A percentile compares a stretch with the other conserved stretches of the same genome.
Evolutionary conservation across 37 sponge, comb jelly and placozoan genomes (phyloP).

Genomic region (Geodia barretti): DNA sequence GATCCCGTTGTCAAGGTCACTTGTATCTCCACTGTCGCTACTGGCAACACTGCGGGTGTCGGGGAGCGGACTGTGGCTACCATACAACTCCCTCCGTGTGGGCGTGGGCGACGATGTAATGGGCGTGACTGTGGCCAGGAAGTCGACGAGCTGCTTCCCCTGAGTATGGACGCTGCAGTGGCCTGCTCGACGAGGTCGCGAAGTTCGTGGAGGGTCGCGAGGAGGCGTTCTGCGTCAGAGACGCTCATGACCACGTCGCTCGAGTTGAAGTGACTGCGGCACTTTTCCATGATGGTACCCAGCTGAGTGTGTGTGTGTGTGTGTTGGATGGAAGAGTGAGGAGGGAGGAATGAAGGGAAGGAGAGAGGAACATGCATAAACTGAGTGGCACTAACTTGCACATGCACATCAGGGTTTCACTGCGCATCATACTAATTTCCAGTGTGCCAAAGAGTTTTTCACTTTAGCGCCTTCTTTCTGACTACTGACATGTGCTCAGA

Average conservation of each 20-base stretch:
- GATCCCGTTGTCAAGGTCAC: not conserved
- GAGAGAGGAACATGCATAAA: too few relatives aligned
- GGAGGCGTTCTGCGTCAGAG: slow-evolving; percentile 4
- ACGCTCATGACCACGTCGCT: slow-evolving; percentile 6
- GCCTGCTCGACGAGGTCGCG: slow-evolving; percentile 24
- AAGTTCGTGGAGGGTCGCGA: slow-evolving; percentile 10
- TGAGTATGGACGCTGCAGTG: too few relatives aligned
- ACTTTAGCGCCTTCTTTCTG: too few relatives aligned
- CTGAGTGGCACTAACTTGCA: too few relatives aligned
- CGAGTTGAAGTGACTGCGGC: slow-evolving; percentile 29
- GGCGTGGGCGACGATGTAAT: not conserved
- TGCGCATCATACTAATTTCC: too few relatives aligned
- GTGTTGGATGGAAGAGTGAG: too few relatives aligned
- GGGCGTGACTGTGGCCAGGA: not conserved
- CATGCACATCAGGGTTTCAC: too few relatives aligned
- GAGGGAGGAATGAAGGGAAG: too few relatives aligned
- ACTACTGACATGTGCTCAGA: too few relatives aligned
- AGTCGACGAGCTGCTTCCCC: slow-evolving; percentile 28
- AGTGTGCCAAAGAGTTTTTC: too few relatives aligned
- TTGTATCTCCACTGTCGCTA: not conserved
- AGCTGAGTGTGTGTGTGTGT: slow-evolving; percentile 8
- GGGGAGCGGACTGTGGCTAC: not conserved
- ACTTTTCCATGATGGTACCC: slow-evolving; percentile 30
- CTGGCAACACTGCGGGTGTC: not conserved
- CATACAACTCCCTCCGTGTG: not conserved